These are phyloP conservation scores for Neoaliturus tenellus DNA, from an alignment of 2,888 invertebrate species.

Conservation along the genomic window DNA sequence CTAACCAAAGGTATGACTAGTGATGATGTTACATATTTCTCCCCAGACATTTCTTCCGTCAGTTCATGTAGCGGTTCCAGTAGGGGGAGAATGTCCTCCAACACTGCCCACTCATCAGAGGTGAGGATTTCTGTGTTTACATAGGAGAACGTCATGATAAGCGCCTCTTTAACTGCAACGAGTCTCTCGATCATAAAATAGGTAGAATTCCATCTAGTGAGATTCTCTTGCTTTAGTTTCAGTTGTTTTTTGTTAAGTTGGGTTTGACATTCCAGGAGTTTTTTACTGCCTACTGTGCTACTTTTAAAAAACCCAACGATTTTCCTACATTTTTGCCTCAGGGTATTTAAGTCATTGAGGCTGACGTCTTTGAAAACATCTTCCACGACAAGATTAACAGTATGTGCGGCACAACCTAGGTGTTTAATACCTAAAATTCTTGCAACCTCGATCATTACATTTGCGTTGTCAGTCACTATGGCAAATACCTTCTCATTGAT, in stretches of 20 bases:
- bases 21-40: not conserved
- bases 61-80: conserved; percentile 1
- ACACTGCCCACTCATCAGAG: not conserved
- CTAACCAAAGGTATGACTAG: not conserved
- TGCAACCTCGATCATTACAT: not conserved
- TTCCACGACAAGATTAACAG: not conserved
- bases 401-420: conserved; percentile 14
- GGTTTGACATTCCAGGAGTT: not conserved
- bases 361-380: not conserved
- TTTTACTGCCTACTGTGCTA: not conserved
- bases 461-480: not conserved
- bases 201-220: conserved; percentile 19
- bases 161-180: not conserved
- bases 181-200: not conserved
- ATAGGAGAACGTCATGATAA: conserved; percentile 21
- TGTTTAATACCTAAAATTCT: not conserved
- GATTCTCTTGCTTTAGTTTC: conserved; percentile 2
- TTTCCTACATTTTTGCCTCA: not conserved
- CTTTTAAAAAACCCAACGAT: conserved; percentile 16
- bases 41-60: conserved; percentile 26
- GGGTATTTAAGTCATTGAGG: not conserved
- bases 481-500: not conserved
- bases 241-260: not conserved
- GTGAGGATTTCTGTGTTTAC: not conserved
- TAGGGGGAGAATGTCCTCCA: not conserved